These are phyloP conservation scores for Heteromormyrus szaboi DNA, from an alignment of 2,797 vertebrate species.

Conservation along the genomic window DNA sequence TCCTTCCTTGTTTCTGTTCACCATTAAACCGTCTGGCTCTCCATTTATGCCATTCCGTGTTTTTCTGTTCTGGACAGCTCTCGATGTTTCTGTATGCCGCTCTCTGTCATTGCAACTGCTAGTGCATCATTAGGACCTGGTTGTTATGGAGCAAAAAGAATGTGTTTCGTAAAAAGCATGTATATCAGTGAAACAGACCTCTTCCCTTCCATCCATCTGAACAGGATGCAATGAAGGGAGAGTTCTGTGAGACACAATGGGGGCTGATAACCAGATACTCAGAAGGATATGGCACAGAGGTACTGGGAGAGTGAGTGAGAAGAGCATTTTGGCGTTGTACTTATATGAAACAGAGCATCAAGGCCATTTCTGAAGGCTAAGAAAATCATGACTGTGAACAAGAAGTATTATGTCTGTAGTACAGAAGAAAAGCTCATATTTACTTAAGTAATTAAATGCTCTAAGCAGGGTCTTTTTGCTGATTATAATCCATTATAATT, in stretches of 20 bases:
- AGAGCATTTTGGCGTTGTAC: background rate
- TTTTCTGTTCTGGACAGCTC: background rate
- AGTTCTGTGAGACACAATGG: conserved; percentile 56
- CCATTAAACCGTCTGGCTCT: background rate
- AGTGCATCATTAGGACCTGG: conserved; percentile 19
- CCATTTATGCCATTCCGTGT: background rate
- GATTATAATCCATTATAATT: background rate
- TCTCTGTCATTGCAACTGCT: background rate
- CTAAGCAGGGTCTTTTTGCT: background rate
- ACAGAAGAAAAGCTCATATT: background rate
- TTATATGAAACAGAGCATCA: background rate
- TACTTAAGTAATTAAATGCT: background rate
- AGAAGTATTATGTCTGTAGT: background rate
- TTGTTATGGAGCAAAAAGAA: background rate
- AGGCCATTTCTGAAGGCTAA: background rate
- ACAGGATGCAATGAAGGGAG: conserved; percentile 50
- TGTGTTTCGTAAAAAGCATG: background rate
- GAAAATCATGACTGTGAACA: background rate
- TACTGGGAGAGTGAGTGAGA: conserved; percentile 33
- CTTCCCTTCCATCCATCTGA: conserved; percentile 1
- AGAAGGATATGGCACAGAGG: conserved; percentile 71
- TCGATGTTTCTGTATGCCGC: background rate
- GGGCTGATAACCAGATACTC: conserved; percentile 57
- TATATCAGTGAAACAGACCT: background rate
- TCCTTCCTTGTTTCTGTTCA: background rate